A percentile compares a stretch with the other conserved stretches of the same genome.
Evolutionary conservation across 2,113 vertebrate species (phyloP).

Genomic region (Caracal caracal): DNA sequence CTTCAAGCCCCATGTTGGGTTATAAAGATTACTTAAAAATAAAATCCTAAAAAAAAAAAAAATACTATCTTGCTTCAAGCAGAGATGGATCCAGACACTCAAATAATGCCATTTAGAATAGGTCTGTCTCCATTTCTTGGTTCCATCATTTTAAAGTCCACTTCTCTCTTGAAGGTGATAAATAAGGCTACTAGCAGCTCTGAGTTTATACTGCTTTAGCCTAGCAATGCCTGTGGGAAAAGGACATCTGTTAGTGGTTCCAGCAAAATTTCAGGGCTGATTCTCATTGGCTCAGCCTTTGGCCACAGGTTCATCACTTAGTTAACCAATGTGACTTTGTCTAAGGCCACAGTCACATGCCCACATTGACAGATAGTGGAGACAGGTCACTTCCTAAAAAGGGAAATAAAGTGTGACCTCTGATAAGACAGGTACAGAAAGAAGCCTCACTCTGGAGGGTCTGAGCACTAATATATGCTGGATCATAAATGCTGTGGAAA

Average conservation of each 20-base stretch:
- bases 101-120: not conserved
- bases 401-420: not conserved
- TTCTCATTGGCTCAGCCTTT: not conserved
- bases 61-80: not conserved
- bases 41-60: not conserved
- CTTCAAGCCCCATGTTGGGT: not conserved
- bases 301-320: not conserved
- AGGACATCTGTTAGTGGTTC: not conserved
- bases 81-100: not conserved
- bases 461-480: not conserved
- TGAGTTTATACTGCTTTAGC: not conserved
- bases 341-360: not conserved
- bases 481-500: not conserved
- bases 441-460: not conserved
- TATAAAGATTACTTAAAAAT: not conserved
- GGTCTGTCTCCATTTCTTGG: not conserved
- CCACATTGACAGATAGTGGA: not conserved
- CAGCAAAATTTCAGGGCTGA: not conserved
- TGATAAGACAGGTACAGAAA: not conserved
- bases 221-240: not conserved
- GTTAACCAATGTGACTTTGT: not conserved
- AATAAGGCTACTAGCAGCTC: not conserved
- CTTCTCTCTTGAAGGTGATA: not conserved
- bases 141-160: constrained; percentile 30
- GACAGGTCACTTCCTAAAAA: not conserved